phyloP scores from a whole-genome alignment of 2,888 invertebrate genomes.

The Nomada fabriciana region DNA sequence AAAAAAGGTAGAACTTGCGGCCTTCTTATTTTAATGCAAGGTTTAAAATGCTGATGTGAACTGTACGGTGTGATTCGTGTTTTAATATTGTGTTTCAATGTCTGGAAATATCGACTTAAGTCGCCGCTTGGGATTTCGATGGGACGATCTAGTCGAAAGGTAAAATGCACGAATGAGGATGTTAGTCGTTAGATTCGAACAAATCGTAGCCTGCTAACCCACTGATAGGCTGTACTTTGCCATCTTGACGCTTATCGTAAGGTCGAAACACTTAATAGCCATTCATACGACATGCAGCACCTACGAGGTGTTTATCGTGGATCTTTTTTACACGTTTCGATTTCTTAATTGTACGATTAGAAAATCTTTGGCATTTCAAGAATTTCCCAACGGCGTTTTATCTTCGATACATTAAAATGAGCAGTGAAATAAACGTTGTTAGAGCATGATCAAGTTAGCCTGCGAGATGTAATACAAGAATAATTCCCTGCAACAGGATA shows the following conservation, averaged over 20 bases:
- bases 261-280: conserved; percentile 71
- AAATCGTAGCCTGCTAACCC: conserved; percentile 71
- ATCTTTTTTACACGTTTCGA: conserved; percentile 24
- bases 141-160: conserved; percentile 44
- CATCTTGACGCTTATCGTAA: conserved; percentile 67
- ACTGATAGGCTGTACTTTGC: conserved; percentile 49
- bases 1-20: neutral
- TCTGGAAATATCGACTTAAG: conserved; percentile 6
- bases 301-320: conserved; percentile 10
- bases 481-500: conserved; percentile 60
- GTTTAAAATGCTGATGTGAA: neutral
- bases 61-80: neutral
- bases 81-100: neutral
- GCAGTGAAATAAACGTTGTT: neutral
- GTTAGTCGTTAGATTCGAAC: conserved; percentile 69
- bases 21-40: neutral
- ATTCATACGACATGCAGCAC: conserved; percentile 42
- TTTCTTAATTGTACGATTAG: neutral
- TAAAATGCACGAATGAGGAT: conserved; percentile 67
- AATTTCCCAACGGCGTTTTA: neutral
- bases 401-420: neutral
- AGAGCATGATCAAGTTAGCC: conserved; percentile 11
- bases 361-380: neutral
- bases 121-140: neutral
- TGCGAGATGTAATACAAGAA: conserved; percentile 42